These are phyloP conservation scores for Lacerta bilineata DNA, from an alignment of 2,797 vertebrate species.

Conservation along the genomic window DNA sequence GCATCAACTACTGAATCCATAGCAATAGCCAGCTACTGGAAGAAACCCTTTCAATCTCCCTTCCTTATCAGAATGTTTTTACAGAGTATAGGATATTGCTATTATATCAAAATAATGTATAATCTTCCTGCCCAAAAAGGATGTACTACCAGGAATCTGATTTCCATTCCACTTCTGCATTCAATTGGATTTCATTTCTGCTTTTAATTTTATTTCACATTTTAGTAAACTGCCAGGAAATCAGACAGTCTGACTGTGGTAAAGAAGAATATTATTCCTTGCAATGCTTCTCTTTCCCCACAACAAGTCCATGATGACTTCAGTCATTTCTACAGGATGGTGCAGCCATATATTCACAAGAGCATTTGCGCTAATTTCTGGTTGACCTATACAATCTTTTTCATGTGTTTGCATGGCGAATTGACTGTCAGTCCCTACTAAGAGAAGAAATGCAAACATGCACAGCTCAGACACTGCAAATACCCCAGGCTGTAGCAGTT, in stretches of 20 bases:
- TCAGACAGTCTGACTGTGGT: conserved; percentile 34
- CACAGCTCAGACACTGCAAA: neutral
- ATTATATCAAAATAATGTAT: neutral
- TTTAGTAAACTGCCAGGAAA: conserved; percentile 43
- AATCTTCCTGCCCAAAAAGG: neutral
- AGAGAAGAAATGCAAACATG: conserved; percentile 18
- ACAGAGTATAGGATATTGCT: neutral
- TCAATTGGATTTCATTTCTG: neutral
- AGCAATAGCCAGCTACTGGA: neutral
- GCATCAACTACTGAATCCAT: neutral
- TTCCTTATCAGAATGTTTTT: neutral
- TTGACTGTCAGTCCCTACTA: conserved; percentile 41
- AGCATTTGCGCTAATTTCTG: conserved; percentile 26
- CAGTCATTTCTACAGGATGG: conserved; percentile 4
- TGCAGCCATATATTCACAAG: neutral
- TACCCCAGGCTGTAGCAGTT: neutral
- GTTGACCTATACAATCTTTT: conserved; percentile 26
- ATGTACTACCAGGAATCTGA: neutral
- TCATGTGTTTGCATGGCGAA: conserved; percentile 37
- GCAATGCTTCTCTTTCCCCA: neutral
- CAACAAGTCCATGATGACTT: neutral
- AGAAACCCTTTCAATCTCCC: neutral
- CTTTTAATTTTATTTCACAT: neutral
- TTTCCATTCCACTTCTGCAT: conserved; percentile 36
- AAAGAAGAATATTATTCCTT: conserved; percentile 61